Evolutionary conservation across 2,797 vertebrate genomes (phyloP).

Genomic region (Chelmon rostratus): DNA sequence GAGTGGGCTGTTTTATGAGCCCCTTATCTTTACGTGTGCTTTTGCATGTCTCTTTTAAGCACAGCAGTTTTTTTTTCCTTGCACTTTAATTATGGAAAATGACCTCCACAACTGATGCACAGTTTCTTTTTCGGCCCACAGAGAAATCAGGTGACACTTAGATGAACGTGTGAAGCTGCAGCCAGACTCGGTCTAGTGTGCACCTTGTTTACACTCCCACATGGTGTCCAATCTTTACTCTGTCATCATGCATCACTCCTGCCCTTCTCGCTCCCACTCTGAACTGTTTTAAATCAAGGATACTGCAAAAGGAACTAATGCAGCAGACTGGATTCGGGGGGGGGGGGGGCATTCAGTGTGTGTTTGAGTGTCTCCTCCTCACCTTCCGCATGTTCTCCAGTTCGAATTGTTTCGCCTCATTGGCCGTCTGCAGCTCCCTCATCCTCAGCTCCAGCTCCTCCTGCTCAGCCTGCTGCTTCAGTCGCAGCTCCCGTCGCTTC

Average conservation of each 20-base stretch:
- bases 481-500: conserved; percentile 89
- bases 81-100: too few relatives aligned
- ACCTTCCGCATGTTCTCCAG: conserved; percentile 96
- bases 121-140: too few relatives aligned
- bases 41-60: not conserved
- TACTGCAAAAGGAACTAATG: not conserved
- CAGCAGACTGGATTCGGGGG: not conserved
- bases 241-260: not conserved
- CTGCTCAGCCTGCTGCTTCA: conserved; percentile 91
- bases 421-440: conserved; percentile 93
- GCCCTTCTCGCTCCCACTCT: not conserved
- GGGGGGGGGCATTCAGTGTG: not conserved
- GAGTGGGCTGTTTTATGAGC: not conserved
- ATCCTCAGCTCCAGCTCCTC: conserved; percentile 94
- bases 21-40: not conserved
- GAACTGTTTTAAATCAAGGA: conserved; percentile 3
- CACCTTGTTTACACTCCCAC: not conserved
- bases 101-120: too few relatives aligned
- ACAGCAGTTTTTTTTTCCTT: too few relatives aligned
- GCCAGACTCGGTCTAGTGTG: not conserved
- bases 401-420: conserved; percentile 94
- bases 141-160: too few relatives aligned
- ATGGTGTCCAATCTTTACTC: not conserved
- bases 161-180: too few relatives aligned
- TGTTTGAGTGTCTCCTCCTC: conserved; percentile 5